Evolutionary conservation across 2,888 invertebrate genomes (phyloP).

Genomic region (Aplocera efformata): DNA sequence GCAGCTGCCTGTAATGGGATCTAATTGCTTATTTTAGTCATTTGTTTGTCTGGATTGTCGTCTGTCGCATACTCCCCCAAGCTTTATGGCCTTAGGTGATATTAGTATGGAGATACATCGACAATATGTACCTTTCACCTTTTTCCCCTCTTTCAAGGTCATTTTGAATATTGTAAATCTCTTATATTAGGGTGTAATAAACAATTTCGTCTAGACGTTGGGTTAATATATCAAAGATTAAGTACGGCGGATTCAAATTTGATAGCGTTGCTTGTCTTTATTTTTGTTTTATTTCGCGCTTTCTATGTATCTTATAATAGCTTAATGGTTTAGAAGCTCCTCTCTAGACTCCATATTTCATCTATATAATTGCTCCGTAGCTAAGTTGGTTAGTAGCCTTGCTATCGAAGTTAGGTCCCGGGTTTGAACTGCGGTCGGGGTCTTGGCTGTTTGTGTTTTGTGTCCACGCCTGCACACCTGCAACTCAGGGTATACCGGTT

Average conservation of each 20-base stretch:
- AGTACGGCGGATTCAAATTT: constrained; percentile 40
- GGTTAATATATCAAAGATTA: constrained; percentile 40
- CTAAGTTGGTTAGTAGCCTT: constrained; percentile 2
- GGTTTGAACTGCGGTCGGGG: too few relatives aligned
- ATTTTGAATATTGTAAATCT: constrained; percentile 37
- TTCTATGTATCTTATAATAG: constrained; percentile 29
- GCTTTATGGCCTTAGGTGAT: constrained; percentile 39
- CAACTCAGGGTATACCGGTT: too few relatives aligned
- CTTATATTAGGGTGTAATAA: constrained; percentile 44
- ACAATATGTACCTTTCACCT: constrained; percentile 49
- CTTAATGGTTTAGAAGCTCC: constrained; percentile 28
- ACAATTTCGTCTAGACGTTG: constrained; percentile 51
- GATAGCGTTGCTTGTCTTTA: constrained; percentile 42
- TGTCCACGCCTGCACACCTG: too few relatives aligned
- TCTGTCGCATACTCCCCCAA: constrained; percentile 33
- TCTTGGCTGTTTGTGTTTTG: too few relatives aligned
- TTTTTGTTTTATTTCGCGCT: constrained; percentile 44
- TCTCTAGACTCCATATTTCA: constrained; percentile 5
- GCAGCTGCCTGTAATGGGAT: constrained; percentile 18
- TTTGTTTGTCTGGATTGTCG: constrained; percentile 34
- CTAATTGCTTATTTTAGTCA: constrained; percentile 41
- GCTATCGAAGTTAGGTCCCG: too few relatives aligned
- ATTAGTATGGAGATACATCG: constrained; percentile 35
- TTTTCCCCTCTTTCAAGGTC: constrained; percentile 37
- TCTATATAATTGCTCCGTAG: constrained; percentile 13